Conservation (phyloP, 2,797 vertebrate species). For the Thunnus albacares region DNA sequence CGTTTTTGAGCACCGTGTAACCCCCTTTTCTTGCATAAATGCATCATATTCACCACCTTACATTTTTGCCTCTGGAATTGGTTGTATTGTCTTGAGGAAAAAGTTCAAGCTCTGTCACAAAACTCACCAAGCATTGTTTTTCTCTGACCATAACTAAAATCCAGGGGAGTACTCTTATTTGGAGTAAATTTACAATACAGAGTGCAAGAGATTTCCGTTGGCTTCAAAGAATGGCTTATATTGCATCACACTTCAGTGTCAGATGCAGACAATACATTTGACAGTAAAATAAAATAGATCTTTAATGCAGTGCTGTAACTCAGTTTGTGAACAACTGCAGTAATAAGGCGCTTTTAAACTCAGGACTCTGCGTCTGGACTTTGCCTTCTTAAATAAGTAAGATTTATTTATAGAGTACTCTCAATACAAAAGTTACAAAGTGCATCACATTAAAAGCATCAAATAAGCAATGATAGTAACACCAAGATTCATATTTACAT, state of each 20-base stretch:
- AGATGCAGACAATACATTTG: background rate
- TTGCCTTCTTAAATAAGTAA: background rate
- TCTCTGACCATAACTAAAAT: background rate
- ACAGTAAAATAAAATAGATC: background rate
- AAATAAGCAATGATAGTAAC: too few species aligned
- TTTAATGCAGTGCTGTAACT: conserved; percentile 1
- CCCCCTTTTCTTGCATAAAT: background rate
- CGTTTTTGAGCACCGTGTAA: background rate
- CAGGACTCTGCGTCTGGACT: background rate
- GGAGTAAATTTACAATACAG: background rate
- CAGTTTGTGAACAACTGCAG: background rate
- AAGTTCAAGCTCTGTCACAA: background rate
- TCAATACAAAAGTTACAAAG: too few species aligned
- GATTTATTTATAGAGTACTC: too few species aligned
- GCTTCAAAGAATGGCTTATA: background rate
- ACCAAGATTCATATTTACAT: too few species aligned
- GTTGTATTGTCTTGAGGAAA: background rate
- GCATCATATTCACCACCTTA: background rate
- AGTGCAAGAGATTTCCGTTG: too few species aligned
- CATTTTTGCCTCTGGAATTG: background rate
- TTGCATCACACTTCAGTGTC: background rate
- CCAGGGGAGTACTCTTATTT: background rate
- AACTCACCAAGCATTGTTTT: background rate
- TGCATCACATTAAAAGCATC: too few species aligned
- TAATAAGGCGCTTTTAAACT: background rate